Evolutionary conservation across 2,888 invertebrate genomes (phyloP), one percentile per base, ranked within the genome.

Genomic region (Zonitis immaculata): DNA sequence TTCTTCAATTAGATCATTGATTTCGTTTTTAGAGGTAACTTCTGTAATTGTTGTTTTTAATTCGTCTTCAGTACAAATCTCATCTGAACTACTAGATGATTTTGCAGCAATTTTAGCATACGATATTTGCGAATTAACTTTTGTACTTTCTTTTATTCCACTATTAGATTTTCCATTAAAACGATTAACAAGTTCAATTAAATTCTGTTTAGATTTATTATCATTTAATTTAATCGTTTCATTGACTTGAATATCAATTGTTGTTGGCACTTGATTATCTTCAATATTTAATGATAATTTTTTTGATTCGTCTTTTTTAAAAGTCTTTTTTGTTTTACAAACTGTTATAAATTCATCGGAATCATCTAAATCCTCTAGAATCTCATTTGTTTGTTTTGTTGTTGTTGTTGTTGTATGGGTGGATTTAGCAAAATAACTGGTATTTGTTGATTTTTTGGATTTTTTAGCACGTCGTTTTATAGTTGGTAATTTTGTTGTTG

Each of bases 41-140:
- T n/a, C n/a, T n/a, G n/a, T n/a, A n/a, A 6, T 3, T 22, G 32
- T 48, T 46, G 46, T 27, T 49, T 30, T 43, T 43, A 25, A 42
- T 39, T 42, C 27, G n/a, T n/a, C 16, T 20, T 27, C 42, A 32
- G 30, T 49, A 6, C 8, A 28, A 4, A 47, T 25, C n/a, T 56
- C 39, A 20, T 46, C 43, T 9, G 39, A 54, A 44, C 22, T 47
- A 20, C 49, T 42, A 39, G 47, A 52, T 11, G 44, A 18, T 18
- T 68, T 63, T 18, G 62, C 61, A 26, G 66, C 58, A 50, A 67
- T 46, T 52, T 58, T 66, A 8, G 69, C 68, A 57, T 66, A 67
- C 8, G 67, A 67, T 35, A 69, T 54, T 25, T 49, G 22, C 11
- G 66, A 49, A n/a, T 52, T 52, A 6, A 69, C 69, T 44, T 66